Percentiles rank a stretch among this genome's conserved stretches.
phyloP scores from a whole-genome alignment of 2,113 vertebrate species.

The Notothenia rossii region DNA sequence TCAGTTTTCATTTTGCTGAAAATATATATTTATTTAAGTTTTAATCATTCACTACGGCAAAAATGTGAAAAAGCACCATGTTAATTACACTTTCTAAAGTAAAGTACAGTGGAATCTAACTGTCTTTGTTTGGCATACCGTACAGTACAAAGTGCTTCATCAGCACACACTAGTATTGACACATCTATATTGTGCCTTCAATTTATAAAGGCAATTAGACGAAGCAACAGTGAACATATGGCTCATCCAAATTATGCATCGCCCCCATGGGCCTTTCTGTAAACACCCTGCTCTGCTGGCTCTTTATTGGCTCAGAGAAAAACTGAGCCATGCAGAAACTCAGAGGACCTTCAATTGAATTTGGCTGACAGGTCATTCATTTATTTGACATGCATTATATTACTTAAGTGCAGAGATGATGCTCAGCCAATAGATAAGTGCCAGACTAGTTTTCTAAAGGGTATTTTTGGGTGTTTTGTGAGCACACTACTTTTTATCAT shows the following conservation, averaged over 20 bases:
- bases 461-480: no score
- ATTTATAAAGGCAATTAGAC: neutral
- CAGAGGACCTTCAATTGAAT: conserved; percentile 12
- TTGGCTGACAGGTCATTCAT: conserved; percentile 32
- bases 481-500: neutral
- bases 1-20: neutral
- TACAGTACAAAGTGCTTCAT: neutral
- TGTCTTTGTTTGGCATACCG: no score
- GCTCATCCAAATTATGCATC: neutral
- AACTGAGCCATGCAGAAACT: neutral
- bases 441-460: neutral
- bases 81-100: no score
- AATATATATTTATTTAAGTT: neutral
- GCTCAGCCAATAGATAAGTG: neutral
- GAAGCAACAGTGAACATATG: neutral
- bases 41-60: no score
- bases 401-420: conserved; percentile 3
- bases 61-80: no score
- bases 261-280: neutral
- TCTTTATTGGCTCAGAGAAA: conserved; percentile 24
- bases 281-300: neutral
- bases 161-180: neutral
- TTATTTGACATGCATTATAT: conserved; percentile 23
- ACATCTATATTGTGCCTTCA: neutral
- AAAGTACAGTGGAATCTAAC: no score